These are phyloP conservation scores for Coptotermes formosanus DNA, from an alignment of 1,140 invertebrate genomes.

Conservation along the genomic window DNA sequence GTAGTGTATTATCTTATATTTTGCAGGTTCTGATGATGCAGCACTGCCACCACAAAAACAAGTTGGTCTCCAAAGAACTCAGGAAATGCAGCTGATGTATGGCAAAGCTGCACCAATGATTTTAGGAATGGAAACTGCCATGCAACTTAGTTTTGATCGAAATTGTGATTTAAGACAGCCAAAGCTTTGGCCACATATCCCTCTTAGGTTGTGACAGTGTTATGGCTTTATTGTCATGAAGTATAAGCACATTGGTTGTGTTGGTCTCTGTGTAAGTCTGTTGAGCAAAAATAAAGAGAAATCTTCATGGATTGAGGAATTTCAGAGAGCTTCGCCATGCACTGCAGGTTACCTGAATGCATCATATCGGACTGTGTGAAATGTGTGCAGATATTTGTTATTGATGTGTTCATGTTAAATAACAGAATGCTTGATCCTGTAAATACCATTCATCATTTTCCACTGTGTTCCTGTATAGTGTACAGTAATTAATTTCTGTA, in stretches of 20 bases:
- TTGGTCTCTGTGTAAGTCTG: background rate
- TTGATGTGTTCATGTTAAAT: too few relatives aligned
- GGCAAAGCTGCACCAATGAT: conserved; percentile 62
- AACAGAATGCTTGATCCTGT: too few relatives aligned
- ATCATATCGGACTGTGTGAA: too few relatives aligned
- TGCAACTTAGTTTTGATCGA: conserved; percentile 64
- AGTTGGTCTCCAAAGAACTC: conserved; percentile 21
- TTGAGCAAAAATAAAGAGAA: background rate
- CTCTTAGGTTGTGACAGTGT: conserved; percentile 49
- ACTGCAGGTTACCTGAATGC: too few relatives aligned
- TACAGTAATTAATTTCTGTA: too few relatives aligned
- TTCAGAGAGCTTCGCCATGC: too few relatives aligned
- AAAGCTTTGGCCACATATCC: conserved; percentile 72
- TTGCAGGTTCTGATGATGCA: background rate
- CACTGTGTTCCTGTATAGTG: too few relatives aligned
- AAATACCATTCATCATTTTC: too few relatives aligned
- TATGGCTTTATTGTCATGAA: background rate
- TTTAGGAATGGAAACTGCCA: conserved; percentile 70
- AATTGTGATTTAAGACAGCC: conserved; percentile 62
- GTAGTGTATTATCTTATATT: background rate
- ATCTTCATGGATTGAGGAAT: too few relatives aligned
- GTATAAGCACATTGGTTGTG: background rate
- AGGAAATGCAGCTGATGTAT: conserved; percentile 55
- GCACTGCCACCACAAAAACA: background rate
- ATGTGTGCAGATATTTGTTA: too few relatives aligned